Conservation (phyloP, 2,797 vertebrate genomes). For the Allobates femoralis region DNA sequence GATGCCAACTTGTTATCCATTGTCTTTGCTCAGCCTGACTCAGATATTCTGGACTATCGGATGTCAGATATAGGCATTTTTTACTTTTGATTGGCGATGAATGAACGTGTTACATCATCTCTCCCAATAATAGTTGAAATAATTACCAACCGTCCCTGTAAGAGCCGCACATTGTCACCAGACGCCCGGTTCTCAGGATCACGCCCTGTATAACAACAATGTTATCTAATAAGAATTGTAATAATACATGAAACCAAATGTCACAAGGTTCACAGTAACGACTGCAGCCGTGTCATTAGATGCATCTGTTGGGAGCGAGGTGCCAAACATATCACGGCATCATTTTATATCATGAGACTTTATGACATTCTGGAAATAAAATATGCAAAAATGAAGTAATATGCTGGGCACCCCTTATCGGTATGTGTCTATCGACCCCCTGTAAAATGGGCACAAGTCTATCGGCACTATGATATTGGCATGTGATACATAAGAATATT, state of each 20-base stretch:
- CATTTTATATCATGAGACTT: not conserved
- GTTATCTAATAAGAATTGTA: not conserved
- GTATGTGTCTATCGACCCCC: no score
- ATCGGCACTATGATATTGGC: no score
- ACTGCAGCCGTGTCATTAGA: not conserved
- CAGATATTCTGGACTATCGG: not conserved
- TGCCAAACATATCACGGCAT: not conserved
- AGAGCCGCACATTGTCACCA: not conserved
- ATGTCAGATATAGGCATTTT: not conserved
- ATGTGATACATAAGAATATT: no score
- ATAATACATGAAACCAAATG: not conserved
- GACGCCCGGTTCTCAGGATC: not conserved
- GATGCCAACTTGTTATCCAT: not conserved
- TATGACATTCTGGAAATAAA: not conserved
- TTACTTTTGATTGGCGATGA: no score
- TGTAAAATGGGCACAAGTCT: no score
- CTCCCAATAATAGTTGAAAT: not conserved
- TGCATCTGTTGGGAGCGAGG: not conserved
- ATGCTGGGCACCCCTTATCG: no score
- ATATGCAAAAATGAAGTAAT: not conserved
- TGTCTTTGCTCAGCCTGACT: not conserved
- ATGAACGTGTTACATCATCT: no score
- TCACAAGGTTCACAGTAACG: not conserved
- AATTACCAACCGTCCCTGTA: not conserved
- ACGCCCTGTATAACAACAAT: conserved; percentile 11